These are phyloP conservation scores for Meliscaeva auricollis DNA, from an alignment of 2,888 invertebrate species.

Conservation along the genomic window DNA sequence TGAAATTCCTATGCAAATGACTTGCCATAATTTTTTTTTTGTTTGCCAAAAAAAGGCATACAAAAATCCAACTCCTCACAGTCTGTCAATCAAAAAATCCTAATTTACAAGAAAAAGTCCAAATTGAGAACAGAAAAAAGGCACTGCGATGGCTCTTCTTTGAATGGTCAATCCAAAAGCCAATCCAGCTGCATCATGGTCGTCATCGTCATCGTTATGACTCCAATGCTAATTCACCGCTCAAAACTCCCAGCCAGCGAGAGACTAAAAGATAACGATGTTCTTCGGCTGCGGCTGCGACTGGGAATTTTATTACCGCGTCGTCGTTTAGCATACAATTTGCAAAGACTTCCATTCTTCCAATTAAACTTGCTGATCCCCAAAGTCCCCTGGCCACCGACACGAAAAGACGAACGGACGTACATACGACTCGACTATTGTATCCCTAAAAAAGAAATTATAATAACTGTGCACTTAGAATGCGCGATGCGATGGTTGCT, in stretches of 20 bases:
- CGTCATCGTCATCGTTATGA: constrained; percentile 65
- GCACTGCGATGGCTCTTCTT: not conserved
- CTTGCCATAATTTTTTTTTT: constrained; percentile 49
- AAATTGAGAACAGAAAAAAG: constrained; percentile 48
- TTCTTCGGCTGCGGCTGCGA: constrained; percentile 20
- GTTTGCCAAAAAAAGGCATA: constrained; percentile 40
- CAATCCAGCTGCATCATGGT: constrained; percentile 51
- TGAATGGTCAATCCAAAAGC: constrained; percentile 13
- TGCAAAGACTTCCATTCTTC: constrained; percentile 65
- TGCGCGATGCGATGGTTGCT: constrained; percentile 13
- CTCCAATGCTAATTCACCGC: constrained; percentile 69
- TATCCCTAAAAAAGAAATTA: constrained; percentile 72
- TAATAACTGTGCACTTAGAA: constrained; percentile 72
- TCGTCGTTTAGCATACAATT: constrained; percentile 76
- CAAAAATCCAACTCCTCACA: constrained; percentile 59
- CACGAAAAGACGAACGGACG: not conserved
- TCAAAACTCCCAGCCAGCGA: constrained; percentile 48
- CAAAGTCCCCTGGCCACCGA: constrained; percentile 17
- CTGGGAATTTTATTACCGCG: constrained; percentile 67
- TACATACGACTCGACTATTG: constrained; percentile 47
- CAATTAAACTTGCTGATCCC: constrained; percentile 71
- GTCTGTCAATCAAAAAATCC: constrained; percentile 72
- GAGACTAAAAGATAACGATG: constrained; percentile 65
- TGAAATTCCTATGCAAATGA: constrained; percentile 57
- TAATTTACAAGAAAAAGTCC: constrained; percentile 69